Conservation (phyloP, 2,113 vertebrate species). For the Tenrec ecaudatus region DNA sequence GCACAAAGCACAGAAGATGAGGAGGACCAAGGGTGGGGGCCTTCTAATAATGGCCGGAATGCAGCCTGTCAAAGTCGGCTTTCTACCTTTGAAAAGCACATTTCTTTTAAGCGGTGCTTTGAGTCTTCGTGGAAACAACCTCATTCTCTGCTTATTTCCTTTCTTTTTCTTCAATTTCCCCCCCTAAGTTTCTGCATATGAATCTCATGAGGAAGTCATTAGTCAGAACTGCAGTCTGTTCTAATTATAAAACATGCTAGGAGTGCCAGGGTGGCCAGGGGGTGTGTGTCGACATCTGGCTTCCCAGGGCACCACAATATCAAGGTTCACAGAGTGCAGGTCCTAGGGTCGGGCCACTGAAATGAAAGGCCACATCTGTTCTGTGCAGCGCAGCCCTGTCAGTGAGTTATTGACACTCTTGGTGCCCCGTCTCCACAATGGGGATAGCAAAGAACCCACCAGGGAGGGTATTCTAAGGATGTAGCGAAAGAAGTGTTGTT, state of each 20-base stretch:
- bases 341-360: background rate
- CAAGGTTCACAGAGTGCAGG: background rate
- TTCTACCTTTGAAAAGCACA: too few relatives aligned
- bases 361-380: background rate
- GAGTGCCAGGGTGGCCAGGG: background rate
- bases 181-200: constrained; percentile 18
- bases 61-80: background rate
- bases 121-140: constrained; percentile 28
- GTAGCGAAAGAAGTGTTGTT: constrained; percentile 28
- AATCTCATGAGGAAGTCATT: constrained; percentile 63
- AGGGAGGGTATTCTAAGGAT: background rate
- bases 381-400: background rate
- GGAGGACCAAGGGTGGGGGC: fast-evolving
- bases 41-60: too few relatives aligned
- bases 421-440: background rate
- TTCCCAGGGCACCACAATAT: background rate
- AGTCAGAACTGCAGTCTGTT: constrained; percentile 44
- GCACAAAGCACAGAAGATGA: background rate
- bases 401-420: background rate
- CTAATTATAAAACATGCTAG: constrained; percentile 60
- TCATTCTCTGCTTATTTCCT: constrained; percentile 64
- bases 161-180: constrained; percentile 61
- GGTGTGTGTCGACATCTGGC: background rate
- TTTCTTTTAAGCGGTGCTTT: constrained; percentile 48
- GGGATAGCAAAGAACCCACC: background rate